Evolutionary conservation across 2,888 invertebrate genomes (phyloP), one percentile per base, ranked within the genome.

Genomic region (Sylvicola fuscatus): DNA sequence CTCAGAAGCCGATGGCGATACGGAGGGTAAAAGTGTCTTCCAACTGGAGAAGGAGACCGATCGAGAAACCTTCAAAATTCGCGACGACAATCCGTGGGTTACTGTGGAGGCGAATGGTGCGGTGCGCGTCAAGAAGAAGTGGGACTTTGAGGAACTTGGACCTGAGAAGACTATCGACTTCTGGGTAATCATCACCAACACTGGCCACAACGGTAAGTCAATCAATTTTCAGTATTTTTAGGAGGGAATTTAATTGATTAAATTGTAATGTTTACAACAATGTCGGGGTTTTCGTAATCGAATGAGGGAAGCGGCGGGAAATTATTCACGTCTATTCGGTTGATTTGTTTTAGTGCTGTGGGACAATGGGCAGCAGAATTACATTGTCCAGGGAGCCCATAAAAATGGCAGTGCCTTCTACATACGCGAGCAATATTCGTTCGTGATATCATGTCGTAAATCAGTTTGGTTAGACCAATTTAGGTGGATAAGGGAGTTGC

Each of bases 111-210:
- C 81, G 32, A 86, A 83, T 61, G 90, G 90, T 46, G 81, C 84
- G 38, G 87, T 90, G 49, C 74, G 81, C 50, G 89, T 90, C 43
- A 87, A 86, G 62, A 84, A 87, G 72, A 87, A 87, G 72, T 90
- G 90, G 90, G 89, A 90, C 68, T 90, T 86, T 59, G 90, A 90
- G 54, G 89, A 89, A 52, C 61, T 90, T 33, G 89, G 89, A 16
- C 84, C 86, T 2, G 89, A 90, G 62, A 90, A 90, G 58, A 89
- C 86, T 11, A 89, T 90, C 50, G 89, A 90, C 60, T 90, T 90
- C 58, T 90, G 89, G 89, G 89, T 90, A 36, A 86, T 84, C 37
- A 89, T 89, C 49, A 84, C 82, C 38, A 89, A 89, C 58, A 72
- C 81, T 43, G 84, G 83, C 64, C 79, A 78, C 57, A 78, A 80